phyloP scores from a whole-genome alignment of 2,113 vertebrate species.

The Fregetta grallaria region DNA sequence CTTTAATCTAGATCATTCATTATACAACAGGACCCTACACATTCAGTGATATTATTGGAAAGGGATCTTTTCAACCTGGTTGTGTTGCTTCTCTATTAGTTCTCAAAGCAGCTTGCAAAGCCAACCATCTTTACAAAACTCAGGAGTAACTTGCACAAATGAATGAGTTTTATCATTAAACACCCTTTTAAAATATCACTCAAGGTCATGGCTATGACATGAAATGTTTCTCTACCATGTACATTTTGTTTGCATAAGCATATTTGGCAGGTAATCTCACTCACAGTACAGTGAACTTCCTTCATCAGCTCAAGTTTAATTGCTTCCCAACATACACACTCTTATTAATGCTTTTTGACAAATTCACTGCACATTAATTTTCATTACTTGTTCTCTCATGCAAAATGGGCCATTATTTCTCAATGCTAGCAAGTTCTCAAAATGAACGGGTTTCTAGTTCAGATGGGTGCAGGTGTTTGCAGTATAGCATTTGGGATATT shows the following conservation, averaged over 20 bases:
- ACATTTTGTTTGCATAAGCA: not conserved
- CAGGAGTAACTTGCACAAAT: not conserved
- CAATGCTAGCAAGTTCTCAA: not conserved
- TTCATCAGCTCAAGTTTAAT: conserved; percentile 18
- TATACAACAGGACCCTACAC: not conserved
- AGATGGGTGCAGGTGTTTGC: not conserved
- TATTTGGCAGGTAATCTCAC: not conserved
- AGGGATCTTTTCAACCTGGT: not conserved
- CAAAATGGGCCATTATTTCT: conserved; percentile 2
- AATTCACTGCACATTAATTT: conserved; percentile 35
- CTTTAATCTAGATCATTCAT: conserved; percentile 44
- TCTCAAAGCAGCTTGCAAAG: not conserved
- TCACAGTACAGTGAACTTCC: not conserved
- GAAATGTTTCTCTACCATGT: not conserved
- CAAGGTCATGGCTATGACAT: not conserved
- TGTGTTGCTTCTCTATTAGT: not conserved
- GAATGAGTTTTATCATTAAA: not conserved
- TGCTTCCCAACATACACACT: not conserved
- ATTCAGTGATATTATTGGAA: not conserved
- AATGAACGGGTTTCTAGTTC: not conserved
- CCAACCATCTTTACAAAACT: not conserved
- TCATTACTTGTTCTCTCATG: not conserved
- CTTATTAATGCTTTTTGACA: conserved; percentile 33
- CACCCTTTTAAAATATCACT: not conserved
- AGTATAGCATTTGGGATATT: not conserved